A percentile compares a stretch with the other conserved stretches of the same genome.
phyloP scores from a whole-genome alignment of 2,113 vertebrate species.

The Motacilla tschutschensis region DNA sequence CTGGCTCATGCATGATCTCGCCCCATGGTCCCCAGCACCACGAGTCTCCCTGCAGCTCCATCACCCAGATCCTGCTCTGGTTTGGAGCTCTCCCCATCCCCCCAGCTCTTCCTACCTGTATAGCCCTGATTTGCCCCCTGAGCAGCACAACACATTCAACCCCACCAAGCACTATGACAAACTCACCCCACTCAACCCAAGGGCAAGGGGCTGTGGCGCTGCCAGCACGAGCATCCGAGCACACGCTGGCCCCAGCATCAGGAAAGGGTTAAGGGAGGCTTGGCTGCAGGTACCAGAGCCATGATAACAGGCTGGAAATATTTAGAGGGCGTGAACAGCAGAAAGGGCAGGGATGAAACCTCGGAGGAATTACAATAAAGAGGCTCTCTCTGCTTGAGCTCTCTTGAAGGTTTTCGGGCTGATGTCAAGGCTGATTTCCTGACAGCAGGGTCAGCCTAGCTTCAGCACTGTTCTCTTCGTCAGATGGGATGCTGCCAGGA shows the following conservation, averaged over 20 bases:
- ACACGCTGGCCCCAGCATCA: rapidly evolving
- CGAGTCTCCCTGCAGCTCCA: too few relatives aligned
- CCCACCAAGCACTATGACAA: not conserved
- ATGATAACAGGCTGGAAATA: constrained; percentile 65
- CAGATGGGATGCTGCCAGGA: not conserved
- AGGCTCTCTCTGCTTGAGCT: not conserved
- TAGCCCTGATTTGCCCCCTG: rapidly evolving
- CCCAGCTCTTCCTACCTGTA: not conserved
- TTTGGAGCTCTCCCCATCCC: not conserved
- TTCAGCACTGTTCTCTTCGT: not conserved
- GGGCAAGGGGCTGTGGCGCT: not conserved
- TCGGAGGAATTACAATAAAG: constrained; percentile 20
- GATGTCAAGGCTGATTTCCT: constrained; percentile 44
- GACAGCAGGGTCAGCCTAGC: constrained; percentile 18
- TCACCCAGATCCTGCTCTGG: rapidly evolving
- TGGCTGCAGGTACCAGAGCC: constrained; percentile 52
- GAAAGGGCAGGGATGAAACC: constrained; percentile 49
- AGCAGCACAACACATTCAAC: not conserved
- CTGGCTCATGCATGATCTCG: not conserved
- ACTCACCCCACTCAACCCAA: too few relatives aligned
- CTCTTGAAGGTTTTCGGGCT: not conserved
- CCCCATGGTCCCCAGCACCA: rapidly evolving
- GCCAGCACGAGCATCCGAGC: rapidly evolving
- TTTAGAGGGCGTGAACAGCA: constrained; percentile 46
- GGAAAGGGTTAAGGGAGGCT: constrained; percentile 38